Percentiles rank a stretch among this genome's conserved stretches.
phyloP scores from a whole-genome alignment of 1,140 invertebrate genomes.

The Lasioglossum baleicum region DNA sequence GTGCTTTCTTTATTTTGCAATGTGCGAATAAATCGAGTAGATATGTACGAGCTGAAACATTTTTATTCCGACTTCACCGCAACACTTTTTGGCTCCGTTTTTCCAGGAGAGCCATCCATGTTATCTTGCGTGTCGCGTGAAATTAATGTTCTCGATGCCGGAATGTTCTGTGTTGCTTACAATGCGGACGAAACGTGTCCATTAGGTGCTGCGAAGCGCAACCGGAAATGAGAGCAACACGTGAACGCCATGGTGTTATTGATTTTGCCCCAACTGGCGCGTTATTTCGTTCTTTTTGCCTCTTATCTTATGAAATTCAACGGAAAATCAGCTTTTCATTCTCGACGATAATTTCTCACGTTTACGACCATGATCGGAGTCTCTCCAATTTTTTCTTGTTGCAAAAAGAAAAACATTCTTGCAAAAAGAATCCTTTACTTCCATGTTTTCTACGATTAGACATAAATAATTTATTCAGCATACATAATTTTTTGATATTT shows the following conservation, averaged over 20 bases:
- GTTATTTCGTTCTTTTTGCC: conserved; percentile 28
- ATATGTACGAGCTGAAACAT: no score
- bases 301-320: not conserved
- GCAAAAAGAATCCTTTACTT: no score
- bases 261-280: conserved; percentile 61
- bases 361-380: no score
- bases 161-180: not conserved
- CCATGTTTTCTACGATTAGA: no score
- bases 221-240: conserved; percentile 63
- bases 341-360: not conserved
- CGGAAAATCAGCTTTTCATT: not conserved
- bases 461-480: no score
- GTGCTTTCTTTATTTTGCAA: no score
- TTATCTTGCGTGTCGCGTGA: not conserved
- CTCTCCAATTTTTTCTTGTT: no score
- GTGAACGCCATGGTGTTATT: conserved; percentile 61
- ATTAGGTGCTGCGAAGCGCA: conserved; percentile 23
- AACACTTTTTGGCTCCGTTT: not conserved
- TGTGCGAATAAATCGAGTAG: no score
- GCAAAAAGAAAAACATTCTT: no score
- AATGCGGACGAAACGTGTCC: not conserved
- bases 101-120: not conserved
- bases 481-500: no score
- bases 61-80: no score
- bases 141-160: not conserved